A percentile compares a stretch with the other conserved stretches of the same genome.
Conservation (phyloP, 37 sponge, comb jelly and placozoan species). For the Petrosia ficiformis region DNA sequence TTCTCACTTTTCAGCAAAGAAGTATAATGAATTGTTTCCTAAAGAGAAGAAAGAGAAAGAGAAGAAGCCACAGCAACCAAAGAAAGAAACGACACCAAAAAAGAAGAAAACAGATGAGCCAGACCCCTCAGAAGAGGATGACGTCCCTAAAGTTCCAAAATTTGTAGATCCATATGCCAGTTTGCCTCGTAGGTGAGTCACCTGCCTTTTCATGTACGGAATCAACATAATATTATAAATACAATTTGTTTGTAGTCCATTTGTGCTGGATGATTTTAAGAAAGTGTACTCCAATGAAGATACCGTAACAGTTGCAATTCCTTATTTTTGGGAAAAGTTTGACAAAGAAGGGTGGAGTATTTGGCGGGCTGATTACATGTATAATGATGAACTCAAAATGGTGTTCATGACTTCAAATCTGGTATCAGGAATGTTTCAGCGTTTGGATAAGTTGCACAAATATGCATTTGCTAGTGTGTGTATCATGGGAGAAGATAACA, state of each 20-base stretch:
- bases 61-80: slow-evolving; percentile 8
- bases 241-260: slow-evolving; percentile 42
- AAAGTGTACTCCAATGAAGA: slow-evolving; percentile 84
- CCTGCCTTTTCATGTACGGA: neutral
- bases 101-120: slow-evolving; percentile 44
- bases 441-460: slow-evolving; percentile 84
- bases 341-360: slow-evolving; percentile 86
- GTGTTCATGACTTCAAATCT: slow-evolving; percentile 85
- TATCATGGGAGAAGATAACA: slow-evolving; percentile 66
- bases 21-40: slow-evolving; percentile 70
- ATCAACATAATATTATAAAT: neutral
- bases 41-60: slow-evolving; percentile 63
- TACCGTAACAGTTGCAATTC: slow-evolving; percentile 69
- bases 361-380: slow-evolving; percentile 75
- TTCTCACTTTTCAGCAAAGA: slow-evolving; percentile 57
- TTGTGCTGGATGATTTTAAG: slow-evolving; percentile 87
- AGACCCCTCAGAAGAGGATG: slow-evolving; percentile 58
- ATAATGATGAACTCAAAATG: slow-evolving; percentile 64
- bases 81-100: slow-evolving; percentile 31
- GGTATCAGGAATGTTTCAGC: slow-evolving; percentile 86
- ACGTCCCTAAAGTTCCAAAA: slow-evolving; percentile 35
- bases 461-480: slow-evolving; percentile 73
- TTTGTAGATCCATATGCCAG: slow-evolving; percentile 78
- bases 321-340: slow-evolving; percentile 90
- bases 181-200: slow-evolving; percentile 67